Evolutionary conservation across 2,113 vertebrate genomes (phyloP), one percentile per base, ranked within the genome.

Genomic region (Microtus montanus): DNA sequence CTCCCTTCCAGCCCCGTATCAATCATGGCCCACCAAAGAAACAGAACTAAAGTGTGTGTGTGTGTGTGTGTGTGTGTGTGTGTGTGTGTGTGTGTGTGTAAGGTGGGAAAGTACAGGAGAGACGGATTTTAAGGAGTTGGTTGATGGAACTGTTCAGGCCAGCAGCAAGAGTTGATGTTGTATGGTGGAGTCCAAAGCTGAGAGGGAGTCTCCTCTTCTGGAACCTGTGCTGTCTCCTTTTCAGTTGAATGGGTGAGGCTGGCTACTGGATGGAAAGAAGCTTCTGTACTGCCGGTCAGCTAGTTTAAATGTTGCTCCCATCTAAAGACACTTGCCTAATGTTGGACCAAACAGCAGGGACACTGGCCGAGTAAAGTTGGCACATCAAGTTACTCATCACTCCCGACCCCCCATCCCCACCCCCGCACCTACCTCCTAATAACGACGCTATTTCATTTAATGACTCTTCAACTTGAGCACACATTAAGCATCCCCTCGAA

Each of bases 111-210:
- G 33, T 5, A 54, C 38, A 12, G 12, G 13, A 38, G 79, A 71
- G 20, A 77, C 5, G 20, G 41, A 77, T 64, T 90, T 92, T 94
- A 80, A 94, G 35, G 79, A 91, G 58, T 38, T 83, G 78, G 24
- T 58, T 86, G 74, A 38, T 71, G 86, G 26, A 14, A 7, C 74
- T 70, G 52, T 82, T n/a, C 52, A 95, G 89, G 24, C 44, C 22
- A 44, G n/a, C 26, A 61, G 64, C 12, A 68, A 70, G 13, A 41
- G 20, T 44, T 38, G 20, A 70, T 80, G 26, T 12, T 52, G 47
- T 24, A 13, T 3, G 47, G 64, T 63, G 38, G 41, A 80, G 24
- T 44, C 15, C 61, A 74, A 30, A 90, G 64, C 38, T 30, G 44
- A 73, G 68, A 84, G 52, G 30, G 79, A 38, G 47, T 74, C 77